Evolutionary conservation across 1,140 invertebrate genomes (phyloP), one percentile per base, ranked within the genome.

Genomic region (Andricus grossulariae): DNA sequence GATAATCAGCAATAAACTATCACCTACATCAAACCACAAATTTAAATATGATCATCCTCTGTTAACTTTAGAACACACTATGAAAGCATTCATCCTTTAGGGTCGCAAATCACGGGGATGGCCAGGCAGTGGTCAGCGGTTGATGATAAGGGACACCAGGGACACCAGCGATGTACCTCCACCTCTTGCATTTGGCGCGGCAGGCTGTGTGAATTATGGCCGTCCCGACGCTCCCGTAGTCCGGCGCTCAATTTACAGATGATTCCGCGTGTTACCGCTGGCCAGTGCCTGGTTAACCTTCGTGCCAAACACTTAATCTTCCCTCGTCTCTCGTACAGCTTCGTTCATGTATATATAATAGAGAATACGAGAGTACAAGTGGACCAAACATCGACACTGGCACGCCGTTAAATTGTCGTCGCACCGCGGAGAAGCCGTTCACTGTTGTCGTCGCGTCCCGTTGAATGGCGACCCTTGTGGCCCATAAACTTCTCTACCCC

Each of bases 201-300:
- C 80, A 82, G 80, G 57, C 74, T 82, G 82, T 70, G 82, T 91
- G 90, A 91, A 82, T 90, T 91, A 91, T 90, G 88, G 86, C 82
- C 89, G 86, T 89, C 85, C 86, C 85, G 86, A 87, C 88, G 86
- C 86, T 89, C 87, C 85, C 85, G 76, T 87, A 85, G 85, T 86
- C 88, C 89, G 88, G 87, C 88, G 91, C 92, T 92, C 92, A 91
- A 92, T 93, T 93, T 92, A 92, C 92, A 92, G 91, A 93, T 91
- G 91, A 92, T 93, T 92, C 91, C 88, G 89, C 90, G 91, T 92
- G 92, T 91, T 92, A 92, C 91, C 90, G 84, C 88, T 85, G 88
- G 87, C 89, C 89, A 89, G 85, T 85, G 88, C 78, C 85, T 87
- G 90, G 88, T 90, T 90, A 90, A 90, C 89, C 88, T 90, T 88